These are phyloP conservation scores for Gallinago undulata DNA, from an alignment of 2,113 vertebrate species.

Conservation along the genomic window DNA sequence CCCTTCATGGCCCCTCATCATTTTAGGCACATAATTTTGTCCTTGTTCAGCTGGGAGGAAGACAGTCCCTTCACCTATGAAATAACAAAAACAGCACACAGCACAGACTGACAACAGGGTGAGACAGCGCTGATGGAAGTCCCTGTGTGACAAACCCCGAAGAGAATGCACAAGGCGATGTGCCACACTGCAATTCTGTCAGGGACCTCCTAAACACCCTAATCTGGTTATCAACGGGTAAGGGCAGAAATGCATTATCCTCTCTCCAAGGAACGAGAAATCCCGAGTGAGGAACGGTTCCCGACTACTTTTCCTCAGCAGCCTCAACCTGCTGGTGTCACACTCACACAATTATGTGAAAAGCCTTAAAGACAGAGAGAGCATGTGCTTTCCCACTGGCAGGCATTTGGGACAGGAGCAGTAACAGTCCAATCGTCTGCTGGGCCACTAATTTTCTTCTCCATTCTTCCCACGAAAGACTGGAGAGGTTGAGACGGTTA, in stretches of 20 bases:
- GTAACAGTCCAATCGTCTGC: not conserved
- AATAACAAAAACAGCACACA: not conserved
- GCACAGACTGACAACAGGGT: not conserved
- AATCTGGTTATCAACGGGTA: slow-evolving; percentile 32
- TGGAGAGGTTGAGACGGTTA: not conserved
- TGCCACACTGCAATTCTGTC: accelerated
- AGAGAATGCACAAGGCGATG: accelerated
- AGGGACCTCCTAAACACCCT: not conserved
- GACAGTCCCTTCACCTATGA: not conserved
- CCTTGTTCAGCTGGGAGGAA: not conserved
- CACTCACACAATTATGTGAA: not conserved
- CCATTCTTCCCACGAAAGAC: not conserved
- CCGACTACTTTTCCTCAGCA: not conserved
- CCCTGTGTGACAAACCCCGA: not conserved
- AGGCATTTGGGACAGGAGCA: accelerated
- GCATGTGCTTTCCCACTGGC: not conserved
- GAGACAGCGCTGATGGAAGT: not conserved
- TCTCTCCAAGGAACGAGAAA: not conserved
- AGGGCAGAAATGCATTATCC: slow-evolving; percentile 20
- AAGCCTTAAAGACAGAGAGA: not conserved
- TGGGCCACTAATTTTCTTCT: not conserved
- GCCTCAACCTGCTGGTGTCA: not conserved
- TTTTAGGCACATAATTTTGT: not conserved
- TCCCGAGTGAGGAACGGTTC: accelerated
- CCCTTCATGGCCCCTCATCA: not conserved